These are phyloP conservation scores for Aspidapion aeneum DNA, from an alignment of 2,888 invertebrate genomes.

Conservation along the genomic window DNA sequence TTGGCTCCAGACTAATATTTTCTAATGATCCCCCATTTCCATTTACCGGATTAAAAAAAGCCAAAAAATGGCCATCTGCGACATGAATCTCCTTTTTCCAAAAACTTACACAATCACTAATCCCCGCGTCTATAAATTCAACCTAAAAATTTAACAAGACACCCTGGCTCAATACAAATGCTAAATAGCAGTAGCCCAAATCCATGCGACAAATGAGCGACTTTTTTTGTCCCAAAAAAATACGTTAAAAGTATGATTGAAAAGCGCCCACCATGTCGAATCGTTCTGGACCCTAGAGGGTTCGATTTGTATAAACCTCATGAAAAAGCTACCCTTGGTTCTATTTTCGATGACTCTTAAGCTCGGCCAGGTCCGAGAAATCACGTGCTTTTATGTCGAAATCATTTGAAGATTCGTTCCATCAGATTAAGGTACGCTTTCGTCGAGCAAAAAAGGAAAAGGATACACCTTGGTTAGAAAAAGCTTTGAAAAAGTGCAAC, in stretches of 20 bases:
- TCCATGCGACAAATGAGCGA: not conserved
- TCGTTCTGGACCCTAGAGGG: not conserved
- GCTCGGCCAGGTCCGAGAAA: not conserved
- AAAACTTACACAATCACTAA: not conserved
- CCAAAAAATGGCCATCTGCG: not conserved
- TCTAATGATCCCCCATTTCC: no score
- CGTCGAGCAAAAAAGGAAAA: not conserved
- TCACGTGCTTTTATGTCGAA: not conserved
- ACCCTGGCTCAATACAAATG: not conserved
- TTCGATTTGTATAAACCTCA: no score
- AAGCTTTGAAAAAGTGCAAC: not conserved
- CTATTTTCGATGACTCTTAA: not conserved
- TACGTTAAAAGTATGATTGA: not conserved
- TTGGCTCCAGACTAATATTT: no score
- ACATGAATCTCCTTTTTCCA: not conserved
- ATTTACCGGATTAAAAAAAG: no score
- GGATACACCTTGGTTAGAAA: not conserved
- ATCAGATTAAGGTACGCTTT: not conserved
- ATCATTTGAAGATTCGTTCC: conserved; percentile 1
- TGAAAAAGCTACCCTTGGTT: no score
- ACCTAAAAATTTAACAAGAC: not conserved
- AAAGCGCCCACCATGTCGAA: not conserved
- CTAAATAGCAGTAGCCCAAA: not conserved
- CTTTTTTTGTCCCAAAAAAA: not conserved
- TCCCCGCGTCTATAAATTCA: not conserved